Conservation (phyloP, 2,888 invertebrate genomes). For the Galeruca laticollis region DNA sequence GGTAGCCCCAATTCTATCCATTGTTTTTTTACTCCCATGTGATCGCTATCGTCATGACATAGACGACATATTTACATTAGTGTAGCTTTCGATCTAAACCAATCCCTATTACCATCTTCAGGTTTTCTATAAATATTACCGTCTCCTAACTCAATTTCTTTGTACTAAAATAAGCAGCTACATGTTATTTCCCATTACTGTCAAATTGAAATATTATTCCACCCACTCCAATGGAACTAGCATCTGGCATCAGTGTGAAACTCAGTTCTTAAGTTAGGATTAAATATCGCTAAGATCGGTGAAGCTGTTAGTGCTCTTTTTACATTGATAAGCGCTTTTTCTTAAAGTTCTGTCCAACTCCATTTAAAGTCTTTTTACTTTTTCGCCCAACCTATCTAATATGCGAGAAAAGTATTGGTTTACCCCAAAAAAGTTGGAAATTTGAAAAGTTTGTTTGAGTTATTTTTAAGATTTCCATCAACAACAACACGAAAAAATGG, state of each 20-base stretch:
- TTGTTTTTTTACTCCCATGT: not conserved
- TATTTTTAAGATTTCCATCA: no score
- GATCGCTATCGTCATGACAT: no score
- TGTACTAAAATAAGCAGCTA: conserved; percentile 6
- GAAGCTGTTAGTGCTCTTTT: conserved; percentile 30
- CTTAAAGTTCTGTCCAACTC: conserved; percentile 34
- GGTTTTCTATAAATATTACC: conserved; percentile 10
- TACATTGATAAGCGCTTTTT: conserved; percentile 30
- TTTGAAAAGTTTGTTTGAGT: no score
- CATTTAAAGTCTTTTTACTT: no score
- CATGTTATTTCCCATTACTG: conserved; percentile 1
- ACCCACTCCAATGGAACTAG: not conserved
- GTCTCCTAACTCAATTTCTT: not conserved
- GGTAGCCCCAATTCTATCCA: conserved; percentile 26
- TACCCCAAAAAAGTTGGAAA: no score
- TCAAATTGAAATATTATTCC: not conserved
- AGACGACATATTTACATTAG: no score
- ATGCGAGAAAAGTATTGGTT: no score
- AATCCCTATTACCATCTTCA: not conserved
- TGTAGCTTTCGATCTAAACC: no score
- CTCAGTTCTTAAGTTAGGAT: conserved; percentile 4
- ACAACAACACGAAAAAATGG: no score
- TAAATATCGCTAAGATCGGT: conserved; percentile 14
- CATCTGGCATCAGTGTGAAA: conserved; percentile 18
- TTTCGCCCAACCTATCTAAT: no score